Conservation (phyloP, 1,140 invertebrate genomes). For the Diploscapter pachys region DNA sequence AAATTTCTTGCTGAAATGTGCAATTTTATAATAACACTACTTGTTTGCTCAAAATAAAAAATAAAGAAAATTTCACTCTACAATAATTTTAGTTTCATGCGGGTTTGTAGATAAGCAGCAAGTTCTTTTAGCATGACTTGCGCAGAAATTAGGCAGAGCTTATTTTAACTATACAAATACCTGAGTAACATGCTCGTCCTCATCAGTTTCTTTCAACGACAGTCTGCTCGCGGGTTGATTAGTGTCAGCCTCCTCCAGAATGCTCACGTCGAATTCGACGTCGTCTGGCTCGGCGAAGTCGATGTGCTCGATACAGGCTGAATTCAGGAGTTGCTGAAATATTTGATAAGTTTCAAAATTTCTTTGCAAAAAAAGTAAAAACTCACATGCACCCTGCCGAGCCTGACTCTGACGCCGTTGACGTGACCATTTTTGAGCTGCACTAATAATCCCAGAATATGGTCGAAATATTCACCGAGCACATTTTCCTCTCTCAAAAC, state of each 20-base stretch:
- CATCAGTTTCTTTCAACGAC: constrained; percentile 37
- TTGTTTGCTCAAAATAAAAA: too few relatives aligned
- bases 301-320: constrained; percentile 54
- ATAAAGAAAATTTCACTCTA: too few relatives aligned
- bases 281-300: constrained; percentile 53
- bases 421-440: constrained; percentile 94
- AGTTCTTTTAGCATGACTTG: too few relatives aligned
- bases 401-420: constrained; percentile 87
- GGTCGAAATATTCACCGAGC: constrained; percentile 89
- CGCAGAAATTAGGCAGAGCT: too few relatives aligned
- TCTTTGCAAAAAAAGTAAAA: not conserved
- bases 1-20: too few relatives aligned
- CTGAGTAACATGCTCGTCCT: constrained; percentile 16
- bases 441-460: constrained; percentile 91
- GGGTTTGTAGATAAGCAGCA: too few relatives aligned
- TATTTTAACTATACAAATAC: too few relatives aligned
- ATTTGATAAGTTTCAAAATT: too few relatives aligned
- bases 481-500: constrained; percentile 85
- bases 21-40: too few relatives aligned
- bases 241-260: constrained; percentile 44
- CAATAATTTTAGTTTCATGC: too few relatives aligned
- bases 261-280: constrained; percentile 50
- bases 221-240: constrained; percentile 42
- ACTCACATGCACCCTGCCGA: constrained; percentile 85
- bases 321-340: constrained; percentile 56